These are phyloP conservation scores for Passerina amoena DNA, from an alignment of 2,113 vertebrate species.

Conservation along the genomic window DNA sequence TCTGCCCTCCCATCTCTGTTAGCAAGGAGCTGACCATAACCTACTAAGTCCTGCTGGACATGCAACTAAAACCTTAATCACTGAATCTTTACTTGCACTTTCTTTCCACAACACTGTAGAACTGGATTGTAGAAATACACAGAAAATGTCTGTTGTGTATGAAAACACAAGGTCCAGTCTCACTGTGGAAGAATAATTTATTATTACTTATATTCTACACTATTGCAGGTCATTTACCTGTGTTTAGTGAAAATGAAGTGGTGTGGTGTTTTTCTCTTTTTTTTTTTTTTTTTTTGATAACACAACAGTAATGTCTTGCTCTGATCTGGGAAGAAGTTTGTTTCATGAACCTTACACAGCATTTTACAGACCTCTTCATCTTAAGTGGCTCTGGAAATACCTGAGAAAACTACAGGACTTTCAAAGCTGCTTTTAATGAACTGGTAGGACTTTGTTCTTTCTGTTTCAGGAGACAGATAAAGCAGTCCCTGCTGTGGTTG, in stretches of 20 bases:
- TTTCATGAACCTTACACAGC: background rate
- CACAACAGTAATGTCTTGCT: background rate
- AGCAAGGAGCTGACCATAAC: too few species aligned
- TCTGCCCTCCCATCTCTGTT: background rate
- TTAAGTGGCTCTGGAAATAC: background rate
- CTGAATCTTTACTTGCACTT: background rate
- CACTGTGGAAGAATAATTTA: background rate
- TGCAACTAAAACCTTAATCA: background rate
- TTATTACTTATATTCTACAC: background rate
- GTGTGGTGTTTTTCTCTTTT: background rate
- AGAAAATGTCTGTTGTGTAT: background rate
- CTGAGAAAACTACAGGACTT: background rate
- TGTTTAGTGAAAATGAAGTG: background rate
- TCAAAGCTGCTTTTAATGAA: slow-evolving; percentile 8
- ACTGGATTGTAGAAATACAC: background rate
- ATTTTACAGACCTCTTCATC: background rate
- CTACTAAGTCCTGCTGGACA: background rate
- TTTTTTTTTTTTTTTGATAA: background rate
- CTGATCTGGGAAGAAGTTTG: background rate
- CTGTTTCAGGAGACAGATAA: background rate
- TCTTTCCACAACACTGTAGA: background rate
- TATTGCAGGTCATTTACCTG: background rate
- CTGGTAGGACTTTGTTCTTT: background rate
- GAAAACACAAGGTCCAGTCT: background rate
- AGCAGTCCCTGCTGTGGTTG: background rate